A percentile compares a stretch with the other conserved stretches of the same genome.
Evolutionary conservation across 1,140 invertebrate genomes (phyloP).

Genomic region (Triops longicaudatus): DNA sequence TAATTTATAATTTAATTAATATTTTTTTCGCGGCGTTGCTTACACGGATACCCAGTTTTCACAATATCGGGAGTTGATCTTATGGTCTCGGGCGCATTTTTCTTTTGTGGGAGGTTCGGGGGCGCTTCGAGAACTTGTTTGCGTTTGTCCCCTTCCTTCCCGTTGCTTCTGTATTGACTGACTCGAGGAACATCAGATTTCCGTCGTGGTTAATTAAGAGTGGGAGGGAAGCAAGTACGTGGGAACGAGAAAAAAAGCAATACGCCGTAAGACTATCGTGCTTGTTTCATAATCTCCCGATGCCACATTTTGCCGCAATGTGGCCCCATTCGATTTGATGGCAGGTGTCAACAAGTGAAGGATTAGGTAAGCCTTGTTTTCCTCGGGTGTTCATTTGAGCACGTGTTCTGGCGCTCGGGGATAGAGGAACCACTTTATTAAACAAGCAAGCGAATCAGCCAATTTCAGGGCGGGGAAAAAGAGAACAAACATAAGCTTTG

Average conservation of each 20-base stretch:
- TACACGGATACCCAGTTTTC: no score
- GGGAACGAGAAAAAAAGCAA: background rate
- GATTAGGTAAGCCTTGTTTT: background rate
- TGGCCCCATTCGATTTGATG: background rate
- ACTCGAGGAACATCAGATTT: background rate
- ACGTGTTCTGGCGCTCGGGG: background rate
- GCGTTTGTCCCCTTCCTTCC: background rate
- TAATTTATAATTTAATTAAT: no score
- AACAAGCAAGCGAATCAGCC: background rate
- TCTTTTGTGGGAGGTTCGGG: background rate
- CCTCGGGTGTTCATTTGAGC: background rate
- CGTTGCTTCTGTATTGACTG: background rate
- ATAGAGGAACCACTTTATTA: background rate
- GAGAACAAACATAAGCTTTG: background rate
- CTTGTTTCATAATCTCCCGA: background rate
- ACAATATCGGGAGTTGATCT: background rate
- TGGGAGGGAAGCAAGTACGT: background rate
- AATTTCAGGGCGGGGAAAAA: background rate
- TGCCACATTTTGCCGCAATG: background rate
- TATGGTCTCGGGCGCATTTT: background rate
- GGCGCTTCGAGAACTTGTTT: background rate
- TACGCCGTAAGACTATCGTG: background rate
- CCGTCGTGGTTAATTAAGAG: background rate
- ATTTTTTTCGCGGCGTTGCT: no score
- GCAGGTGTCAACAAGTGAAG: constrained; percentile 6